These are phyloP conservation scores for Nothocercus julius DNA, from an alignment of 2,113 vertebrate genomes.

Conservation along the genomic window DNA sequence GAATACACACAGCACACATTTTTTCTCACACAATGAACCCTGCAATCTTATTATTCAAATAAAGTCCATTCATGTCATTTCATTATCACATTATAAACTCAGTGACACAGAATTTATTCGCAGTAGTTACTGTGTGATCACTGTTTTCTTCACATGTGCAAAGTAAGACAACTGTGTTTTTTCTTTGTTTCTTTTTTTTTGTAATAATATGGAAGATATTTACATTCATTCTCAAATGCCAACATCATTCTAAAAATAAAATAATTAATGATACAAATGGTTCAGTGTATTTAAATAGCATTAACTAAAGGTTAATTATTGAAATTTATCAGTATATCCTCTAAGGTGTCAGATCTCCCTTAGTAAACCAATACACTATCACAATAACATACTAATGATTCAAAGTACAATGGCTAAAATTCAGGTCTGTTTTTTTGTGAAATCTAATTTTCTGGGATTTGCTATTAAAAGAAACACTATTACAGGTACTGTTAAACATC, in stretches of 20 bases:
- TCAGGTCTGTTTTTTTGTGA: neutral
- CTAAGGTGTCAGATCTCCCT: neutral
- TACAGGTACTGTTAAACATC: neutral
- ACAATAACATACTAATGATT: neutral
- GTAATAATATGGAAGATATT: neutral
- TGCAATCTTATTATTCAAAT: conserved; percentile 56
- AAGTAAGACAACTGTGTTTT: neutral
- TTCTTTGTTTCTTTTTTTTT: neutral
- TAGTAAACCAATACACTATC: neutral
- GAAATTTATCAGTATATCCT: neutral
- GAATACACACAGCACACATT: neutral
- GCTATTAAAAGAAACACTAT: neutral
- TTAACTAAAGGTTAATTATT: neutral
- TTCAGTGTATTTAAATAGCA: neutral
- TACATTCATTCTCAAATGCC: neutral
- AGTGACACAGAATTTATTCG: conserved; percentile 26
- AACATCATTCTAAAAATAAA: neutral
- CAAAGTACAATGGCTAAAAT: neutral
- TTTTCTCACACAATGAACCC: neutral
- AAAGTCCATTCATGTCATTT: conserved; percentile 23
- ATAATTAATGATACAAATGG: neutral
- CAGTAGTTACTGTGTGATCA: neutral
- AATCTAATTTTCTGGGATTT: neutral
- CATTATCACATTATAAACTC: conserved; percentile 34
- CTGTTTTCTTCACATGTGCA: neutral